Conservation (phyloP, 2,888 invertebrate genomes). For the Sisyra nigra region DNA sequence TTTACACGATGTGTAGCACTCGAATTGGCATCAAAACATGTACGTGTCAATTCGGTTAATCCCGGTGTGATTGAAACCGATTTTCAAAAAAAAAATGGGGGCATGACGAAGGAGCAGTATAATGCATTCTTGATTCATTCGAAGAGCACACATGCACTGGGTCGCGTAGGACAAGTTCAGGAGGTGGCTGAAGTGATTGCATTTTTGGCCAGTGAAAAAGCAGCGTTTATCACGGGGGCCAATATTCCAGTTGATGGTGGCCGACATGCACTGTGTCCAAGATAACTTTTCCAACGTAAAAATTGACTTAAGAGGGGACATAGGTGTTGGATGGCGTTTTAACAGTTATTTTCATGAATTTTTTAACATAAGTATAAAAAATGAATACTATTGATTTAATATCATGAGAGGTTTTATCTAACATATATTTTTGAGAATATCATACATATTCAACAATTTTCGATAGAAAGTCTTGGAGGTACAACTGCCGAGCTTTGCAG, state of each 20-base stretch:
- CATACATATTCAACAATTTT: too few species aligned
- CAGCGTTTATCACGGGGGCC: constrained; percentile 83
- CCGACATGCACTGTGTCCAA: constrained; percentile 83
- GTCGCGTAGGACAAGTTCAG: constrained; percentile 63
- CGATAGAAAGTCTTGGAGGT: too few species aligned
- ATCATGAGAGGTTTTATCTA: too few species aligned
- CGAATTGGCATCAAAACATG: constrained; percentile 65
- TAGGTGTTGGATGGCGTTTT: too few species aligned
- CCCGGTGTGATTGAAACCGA: constrained; percentile 90
- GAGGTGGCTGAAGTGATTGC: constrained; percentile 85
- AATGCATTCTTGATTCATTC: constrained; percentile 67
- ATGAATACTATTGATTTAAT: too few species aligned
- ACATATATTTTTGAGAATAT: too few species aligned
- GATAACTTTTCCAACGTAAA: too few species aligned
- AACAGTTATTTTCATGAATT: too few species aligned
- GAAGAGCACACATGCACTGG: constrained; percentile 82
- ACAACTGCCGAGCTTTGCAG: too few species aligned
- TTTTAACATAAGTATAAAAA: too few species aligned
- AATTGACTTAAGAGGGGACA: too few species aligned
- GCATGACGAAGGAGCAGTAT: constrained; percentile 73
- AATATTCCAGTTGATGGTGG: constrained; percentile 89
- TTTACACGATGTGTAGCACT: constrained; percentile 85
- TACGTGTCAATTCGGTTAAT: constrained; percentile 82
- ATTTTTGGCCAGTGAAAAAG: constrained; percentile 76
- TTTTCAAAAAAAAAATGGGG: constrained; percentile 64